A percentile compares a stretch with the other conserved stretches of the same genome.
Evolutionary conservation across 2,888 invertebrate species (phyloP).

Genomic region (Yponomeuta sedellus): DNA sequence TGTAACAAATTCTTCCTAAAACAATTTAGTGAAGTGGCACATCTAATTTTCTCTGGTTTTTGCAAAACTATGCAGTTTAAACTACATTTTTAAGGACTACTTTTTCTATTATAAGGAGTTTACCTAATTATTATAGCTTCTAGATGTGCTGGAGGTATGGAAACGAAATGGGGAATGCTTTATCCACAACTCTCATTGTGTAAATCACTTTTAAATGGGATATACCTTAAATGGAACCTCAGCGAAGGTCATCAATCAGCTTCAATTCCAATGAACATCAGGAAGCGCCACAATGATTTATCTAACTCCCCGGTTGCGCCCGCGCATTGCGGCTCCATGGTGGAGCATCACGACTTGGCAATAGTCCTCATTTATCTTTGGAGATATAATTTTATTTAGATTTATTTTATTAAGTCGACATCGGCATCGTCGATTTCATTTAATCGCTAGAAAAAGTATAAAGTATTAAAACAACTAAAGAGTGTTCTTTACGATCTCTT

Average conservation of each 20-base stretch:
- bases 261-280: constrained; percentile 55
- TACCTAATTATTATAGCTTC: no score
- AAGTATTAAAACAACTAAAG: no score
- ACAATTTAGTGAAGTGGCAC: no score
- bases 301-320: constrained; percentile 27
- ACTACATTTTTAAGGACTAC: no score
- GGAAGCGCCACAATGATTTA: constrained; percentile 72
- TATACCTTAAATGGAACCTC: background rate
- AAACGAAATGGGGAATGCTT: no score
- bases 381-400: background rate
- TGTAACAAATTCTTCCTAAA: no score
- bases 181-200: background rate
- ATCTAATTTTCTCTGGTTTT: no score
- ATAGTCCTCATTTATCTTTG: constrained; percentile 15
- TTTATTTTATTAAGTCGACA: background rate
- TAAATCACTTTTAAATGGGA: background rate
- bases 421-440: background rate
- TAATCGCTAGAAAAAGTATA: no score
- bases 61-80: no score
- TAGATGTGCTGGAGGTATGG: no score
- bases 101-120: no score
- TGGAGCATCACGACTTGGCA: constrained; percentile 36
- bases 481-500: no score
- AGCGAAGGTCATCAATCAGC: constrained; percentile 53
- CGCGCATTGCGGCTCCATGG: constrained; percentile 27